phyloP scores from a whole-genome alignment of 2,888 invertebrate species.

The Ptychoptera albimana region DNA sequence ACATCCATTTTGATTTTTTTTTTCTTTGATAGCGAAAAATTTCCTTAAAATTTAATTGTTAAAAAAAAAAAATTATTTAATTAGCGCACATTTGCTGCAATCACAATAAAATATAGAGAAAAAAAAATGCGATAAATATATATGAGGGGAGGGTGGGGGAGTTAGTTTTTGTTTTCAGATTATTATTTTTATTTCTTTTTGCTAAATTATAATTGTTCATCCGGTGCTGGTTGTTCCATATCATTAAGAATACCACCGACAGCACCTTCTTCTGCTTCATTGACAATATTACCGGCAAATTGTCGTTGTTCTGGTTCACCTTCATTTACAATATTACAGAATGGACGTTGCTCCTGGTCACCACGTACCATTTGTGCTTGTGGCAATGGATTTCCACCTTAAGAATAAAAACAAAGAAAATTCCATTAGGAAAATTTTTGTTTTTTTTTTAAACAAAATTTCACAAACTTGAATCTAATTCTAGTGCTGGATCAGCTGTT shows the following conservation, averaged over 20 bases:
- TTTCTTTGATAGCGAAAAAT: too few relatives aligned
- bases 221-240: slow-evolving; percentile 17
- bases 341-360: neutral
- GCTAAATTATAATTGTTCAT: slow-evolving; percentile 8
- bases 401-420: neutral
- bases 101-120: too few relatives aligned
- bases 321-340: too few relatives aligned
- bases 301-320: slow-evolving; percentile 8
- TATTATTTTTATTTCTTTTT: neutral
- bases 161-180: too few relatives aligned
- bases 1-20: too few relatives aligned
- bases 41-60: too few relatives aligned
- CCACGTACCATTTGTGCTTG: slow-evolving; percentile 16
- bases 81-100: too few relatives aligned
- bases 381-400: slow-evolving; percentile 28
- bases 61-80: too few relatives aligned
- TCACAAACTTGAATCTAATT: slow-evolving; percentile 26
- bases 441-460: neutral
- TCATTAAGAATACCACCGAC: slow-evolving; percentile 22
- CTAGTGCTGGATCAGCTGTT: slow-evolving; percentile 67
- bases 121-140: too few relatives aligned
- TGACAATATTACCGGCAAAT: slow-evolving; percentile 8
- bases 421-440: too few relatives aligned
- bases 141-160: too few relatives aligned
- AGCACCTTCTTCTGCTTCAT: slow-evolving; percentile 22